These are phyloP conservation scores for Bradypodion pumilum DNA, from an alignment of 2,797 vertebrate species.

Conservation along the genomic window DNA sequence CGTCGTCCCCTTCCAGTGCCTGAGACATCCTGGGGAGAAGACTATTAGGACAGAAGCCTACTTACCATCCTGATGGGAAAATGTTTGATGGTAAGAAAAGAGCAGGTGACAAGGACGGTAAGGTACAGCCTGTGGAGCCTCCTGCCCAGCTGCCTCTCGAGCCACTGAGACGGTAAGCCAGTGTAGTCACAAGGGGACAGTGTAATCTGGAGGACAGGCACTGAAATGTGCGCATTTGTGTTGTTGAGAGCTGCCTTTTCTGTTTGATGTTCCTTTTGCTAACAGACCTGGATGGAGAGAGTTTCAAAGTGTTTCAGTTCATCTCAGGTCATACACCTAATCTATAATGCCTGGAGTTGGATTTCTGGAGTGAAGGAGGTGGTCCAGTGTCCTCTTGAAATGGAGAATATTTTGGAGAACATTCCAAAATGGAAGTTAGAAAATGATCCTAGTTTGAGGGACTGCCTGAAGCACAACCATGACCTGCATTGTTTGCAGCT, in stretches of 20 bases:
- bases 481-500: no score
- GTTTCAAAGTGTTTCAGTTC: neutral
- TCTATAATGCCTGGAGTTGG: neutral
- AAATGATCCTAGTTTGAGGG: no score
- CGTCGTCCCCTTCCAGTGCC: no score
- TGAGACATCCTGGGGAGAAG: no score
- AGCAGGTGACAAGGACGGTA: neutral
- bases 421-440: no score
- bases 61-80: neutral
- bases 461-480: no score
- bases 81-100: neutral
- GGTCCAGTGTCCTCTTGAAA: no score
- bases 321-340: neutral
- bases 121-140: no score
- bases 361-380: no score
- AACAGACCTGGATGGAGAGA: neutral
- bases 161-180: slow-evolving; percentile 27
- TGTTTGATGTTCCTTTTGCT: accelerated
- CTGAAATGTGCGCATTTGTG: neutral
- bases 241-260: neutral
- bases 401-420: no score
- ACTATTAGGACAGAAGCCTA: no score
- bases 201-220: no score
- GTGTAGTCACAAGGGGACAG: neutral
- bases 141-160: neutral